Conservation (phyloP, 2,113 vertebrate genomes). For the Pterocles orientalis region DNA sequence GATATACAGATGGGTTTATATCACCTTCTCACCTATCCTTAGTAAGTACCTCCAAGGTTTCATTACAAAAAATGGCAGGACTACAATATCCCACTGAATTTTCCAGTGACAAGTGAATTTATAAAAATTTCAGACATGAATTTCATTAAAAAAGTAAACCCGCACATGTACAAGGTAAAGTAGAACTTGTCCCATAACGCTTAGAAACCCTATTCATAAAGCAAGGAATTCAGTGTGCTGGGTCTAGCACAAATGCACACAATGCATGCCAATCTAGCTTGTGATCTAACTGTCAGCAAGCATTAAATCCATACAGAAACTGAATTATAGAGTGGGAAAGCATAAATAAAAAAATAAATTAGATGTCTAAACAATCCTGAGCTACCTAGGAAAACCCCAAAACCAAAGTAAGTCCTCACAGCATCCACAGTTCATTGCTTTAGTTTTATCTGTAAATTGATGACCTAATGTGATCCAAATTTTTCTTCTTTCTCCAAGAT, state of each 20-base stretch:
- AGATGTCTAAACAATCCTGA: neutral
- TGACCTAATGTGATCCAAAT: neutral
- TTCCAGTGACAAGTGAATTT: neutral
- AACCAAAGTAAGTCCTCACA: neutral
- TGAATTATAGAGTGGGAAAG: neutral
- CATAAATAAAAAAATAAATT: neutral
- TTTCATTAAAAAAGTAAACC: neutral
- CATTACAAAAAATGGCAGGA: neutral
- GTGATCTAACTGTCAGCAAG: neutral
- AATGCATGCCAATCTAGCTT: rapidly evolving
- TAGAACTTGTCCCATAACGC: neutral
- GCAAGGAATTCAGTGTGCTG: neutral
- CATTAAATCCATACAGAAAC: neutral
- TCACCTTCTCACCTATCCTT: neutral
- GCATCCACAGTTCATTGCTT: neutral
- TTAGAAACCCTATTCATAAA: neutral
- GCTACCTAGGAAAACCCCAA: neutral
- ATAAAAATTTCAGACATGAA: neutral
- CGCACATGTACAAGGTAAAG: neutral
- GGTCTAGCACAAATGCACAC: neutral
- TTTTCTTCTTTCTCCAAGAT: neutral
- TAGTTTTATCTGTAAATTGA: neutral
- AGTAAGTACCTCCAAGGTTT: neutral
- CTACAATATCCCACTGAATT: neutral
- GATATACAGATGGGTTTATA: neutral